A percentile compares a stretch with the other conserved stretches of the same genome.
Conservation (phyloP, 2,113 vertebrate genomes). For the Archocentrus centrarchus region DNA sequence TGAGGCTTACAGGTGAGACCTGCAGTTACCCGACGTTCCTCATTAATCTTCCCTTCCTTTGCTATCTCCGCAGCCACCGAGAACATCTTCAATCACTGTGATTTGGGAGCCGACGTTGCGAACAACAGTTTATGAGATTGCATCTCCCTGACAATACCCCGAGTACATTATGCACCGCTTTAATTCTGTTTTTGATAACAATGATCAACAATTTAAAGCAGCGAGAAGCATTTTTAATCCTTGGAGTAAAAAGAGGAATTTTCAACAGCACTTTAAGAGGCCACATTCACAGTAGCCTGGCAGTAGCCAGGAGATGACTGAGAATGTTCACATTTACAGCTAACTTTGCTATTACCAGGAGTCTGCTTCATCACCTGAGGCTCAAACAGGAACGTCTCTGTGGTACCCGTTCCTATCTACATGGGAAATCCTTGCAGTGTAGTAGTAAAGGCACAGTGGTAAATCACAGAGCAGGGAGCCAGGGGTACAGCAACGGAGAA, state of each 20-base stretch:
- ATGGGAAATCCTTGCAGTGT: slow-evolving; percentile 3
- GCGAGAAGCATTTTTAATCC: neutral
- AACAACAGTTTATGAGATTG: slow-evolving; percentile 14
- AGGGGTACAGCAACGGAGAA: neutral
- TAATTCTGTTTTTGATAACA: neutral
- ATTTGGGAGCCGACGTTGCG: slow-evolving; percentile 22
- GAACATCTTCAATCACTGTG: slow-evolving; percentile 25
- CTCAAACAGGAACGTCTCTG: slow-evolving; percentile 16
- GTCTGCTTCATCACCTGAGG: slow-evolving; percentile 25
- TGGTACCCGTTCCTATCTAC: neutral
- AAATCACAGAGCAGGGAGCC: slow-evolving; percentile 16
- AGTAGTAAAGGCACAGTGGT: slow-evolving; percentile 12
- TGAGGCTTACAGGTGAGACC: slow-evolving; percentile 12
- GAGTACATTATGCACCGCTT: neutral
- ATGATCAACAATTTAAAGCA: neutral
- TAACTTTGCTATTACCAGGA: slow-evolving; percentile 20
- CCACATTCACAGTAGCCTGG: neutral
- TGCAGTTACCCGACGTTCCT: slow-evolving; percentile 8
- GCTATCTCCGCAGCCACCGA: neutral
- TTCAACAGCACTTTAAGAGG: neutral
- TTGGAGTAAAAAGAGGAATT: neutral
- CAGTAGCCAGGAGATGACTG: neutral
- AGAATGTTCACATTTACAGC: neutral
- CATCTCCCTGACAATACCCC: slow-evolving; percentile 7
- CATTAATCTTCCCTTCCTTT: slow-evolving; percentile 31